Evolutionary conservation across 2,797 vertebrate species (phyloP).

Genomic region (Sardinella longiceps): DNA sequence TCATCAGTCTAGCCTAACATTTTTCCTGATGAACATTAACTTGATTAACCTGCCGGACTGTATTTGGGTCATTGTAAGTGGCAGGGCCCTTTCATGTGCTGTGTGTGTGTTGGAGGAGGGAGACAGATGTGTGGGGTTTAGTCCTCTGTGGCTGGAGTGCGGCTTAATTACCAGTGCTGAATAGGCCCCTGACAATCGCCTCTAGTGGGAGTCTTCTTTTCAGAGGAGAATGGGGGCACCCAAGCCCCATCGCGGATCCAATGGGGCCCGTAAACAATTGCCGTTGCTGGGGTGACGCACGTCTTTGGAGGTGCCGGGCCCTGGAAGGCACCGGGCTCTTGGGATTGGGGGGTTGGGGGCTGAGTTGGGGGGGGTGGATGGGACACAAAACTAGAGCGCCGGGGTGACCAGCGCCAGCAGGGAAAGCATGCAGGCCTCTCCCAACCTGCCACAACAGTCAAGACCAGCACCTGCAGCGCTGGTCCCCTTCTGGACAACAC

Average conservation of each 20-base stretch:
- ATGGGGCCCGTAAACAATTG: constrained; percentile 53
- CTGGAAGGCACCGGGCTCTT: constrained; percentile 35
- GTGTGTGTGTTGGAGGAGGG: constrained; percentile 2
- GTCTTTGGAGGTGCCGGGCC: constrained; percentile 43
- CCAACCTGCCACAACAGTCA: constrained; percentile 22
- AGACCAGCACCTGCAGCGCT: constrained; percentile 31
- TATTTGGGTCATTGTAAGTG: constrained; percentile 17
- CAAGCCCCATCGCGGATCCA: constrained; percentile 34
- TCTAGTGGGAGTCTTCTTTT: constrained; percentile 47
- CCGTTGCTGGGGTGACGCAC: constrained; percentile 53
- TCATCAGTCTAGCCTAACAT: constrained; percentile 6
- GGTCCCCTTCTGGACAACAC: background rate
- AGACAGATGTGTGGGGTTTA: constrained; percentile 36
- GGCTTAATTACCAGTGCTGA: constrained; percentile 54
- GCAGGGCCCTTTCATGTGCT: background rate
- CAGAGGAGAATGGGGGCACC: constrained; percentile 43
- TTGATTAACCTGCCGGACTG: constrained; percentile 21
- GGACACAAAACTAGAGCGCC: constrained; percentile 36
- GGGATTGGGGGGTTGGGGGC: background rate
- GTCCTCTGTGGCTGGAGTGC: constrained; percentile 37
- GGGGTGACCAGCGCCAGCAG: constrained; percentile 45
- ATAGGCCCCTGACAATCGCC: constrained; percentile 50
- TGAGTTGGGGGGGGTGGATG: background rate
- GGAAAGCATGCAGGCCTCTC: constrained; percentile 44
- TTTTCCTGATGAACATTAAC: background rate